Evolutionary conservation across 2,797 vertebrate species (phyloP), one percentile per base, ranked within the genome.

Genomic region (Oryzias sinensis): DNA sequence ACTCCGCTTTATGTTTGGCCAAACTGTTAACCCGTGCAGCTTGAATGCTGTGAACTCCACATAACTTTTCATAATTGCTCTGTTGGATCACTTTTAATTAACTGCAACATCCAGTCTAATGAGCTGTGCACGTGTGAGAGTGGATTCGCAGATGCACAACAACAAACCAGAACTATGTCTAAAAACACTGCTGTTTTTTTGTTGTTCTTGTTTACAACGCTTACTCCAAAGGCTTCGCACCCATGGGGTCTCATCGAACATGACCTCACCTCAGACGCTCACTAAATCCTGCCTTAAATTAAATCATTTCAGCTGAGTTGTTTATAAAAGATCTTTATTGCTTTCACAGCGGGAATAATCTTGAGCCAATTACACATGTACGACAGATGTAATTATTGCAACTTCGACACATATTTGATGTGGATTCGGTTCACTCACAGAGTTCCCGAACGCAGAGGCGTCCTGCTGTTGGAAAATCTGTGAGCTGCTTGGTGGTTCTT

Each of bases 261-360:
- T 58, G 68, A 72, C 62, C 69, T 49, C 29, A 14, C 56, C 56
- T 63, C 46, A 71, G 61, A 55, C 50, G 49, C 22, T n/a, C 22
- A 55, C 59, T 60, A 68, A 76, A 70, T 74, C 67, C 81, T 59
- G 50, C 64, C 41, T 64, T 77, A 25, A 59, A 73, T 82, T 79
- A 74, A 80, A 80, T 76, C 43, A 72, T 76, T 69, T 56, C 56
- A 74, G 65, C 63, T 66, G 59, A 77, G 47, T 67, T 83, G 62
- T 67, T 59, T 73, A 62, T 59, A 74, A 72, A 69, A 9, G 53
- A 16, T 22, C 59, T 75, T 68, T 60, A 76, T 66, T 71, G 62
- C 42, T 59, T 46, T 33, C 53, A 50, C 43, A 57, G 46, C 53
- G 66, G 17, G 65, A 22, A 59, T 63, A 61, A 59, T 22, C 64